Percentiles rank a stretch among this genome's conserved stretches.
phyloP scores from a whole-genome alignment of 2,888 invertebrate species.

The Cataglyphis albicans region DNA sequence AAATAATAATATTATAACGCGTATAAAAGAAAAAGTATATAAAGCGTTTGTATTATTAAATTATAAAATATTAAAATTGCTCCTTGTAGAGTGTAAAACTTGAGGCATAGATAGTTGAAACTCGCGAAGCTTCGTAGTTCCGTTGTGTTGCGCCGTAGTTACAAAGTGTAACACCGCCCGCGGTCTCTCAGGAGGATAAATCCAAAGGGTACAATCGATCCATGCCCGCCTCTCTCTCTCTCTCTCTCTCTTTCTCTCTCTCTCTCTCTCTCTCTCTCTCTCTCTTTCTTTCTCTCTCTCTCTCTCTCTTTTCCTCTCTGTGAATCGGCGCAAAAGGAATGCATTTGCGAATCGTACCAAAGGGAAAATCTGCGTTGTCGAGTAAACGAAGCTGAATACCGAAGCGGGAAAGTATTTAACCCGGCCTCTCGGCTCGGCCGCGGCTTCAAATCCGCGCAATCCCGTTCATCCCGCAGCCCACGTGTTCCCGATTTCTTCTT shows the following conservation, averaged over 20 bases:
- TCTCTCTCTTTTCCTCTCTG: slow-evolving; percentile 10
- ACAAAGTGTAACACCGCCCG: slow-evolving; percentile 53
- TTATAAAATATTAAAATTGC: neutral
- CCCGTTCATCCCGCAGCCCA: slow-evolving; percentile 41
- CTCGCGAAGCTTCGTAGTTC: slow-evolving; percentile 46
- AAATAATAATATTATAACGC: neutral
- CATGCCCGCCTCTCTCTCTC: slow-evolving; percentile 18
- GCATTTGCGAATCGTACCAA: slow-evolving; percentile 66
- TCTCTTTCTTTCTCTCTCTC: slow-evolving; percentile 1
- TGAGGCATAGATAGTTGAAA: slow-evolving; percentile 40
- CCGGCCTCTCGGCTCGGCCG: slow-evolving; percentile 9
- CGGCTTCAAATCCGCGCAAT: slow-evolving; percentile 28
- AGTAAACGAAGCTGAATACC: slow-evolving; percentile 64
- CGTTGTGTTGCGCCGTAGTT: slow-evolving; percentile 54
- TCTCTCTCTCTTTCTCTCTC: neutral
- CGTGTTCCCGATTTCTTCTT: slow-evolving; percentile 38
- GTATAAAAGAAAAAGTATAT: neutral
- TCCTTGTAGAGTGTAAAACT: slow-evolving; percentile 9
- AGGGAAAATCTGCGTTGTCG: slow-evolving; percentile 68
- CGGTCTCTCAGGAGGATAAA: slow-evolving; percentile 56
- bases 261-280: neutral
- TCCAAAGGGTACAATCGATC: slow-evolving; percentile 57
- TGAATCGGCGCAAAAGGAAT: slow-evolving; percentile 63
- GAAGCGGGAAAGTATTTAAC: slow-evolving; percentile 66
- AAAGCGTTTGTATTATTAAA: neutral